Conservation (phyloP, 2,113 vertebrate species). For the Nesogale talazaci region DNA sequence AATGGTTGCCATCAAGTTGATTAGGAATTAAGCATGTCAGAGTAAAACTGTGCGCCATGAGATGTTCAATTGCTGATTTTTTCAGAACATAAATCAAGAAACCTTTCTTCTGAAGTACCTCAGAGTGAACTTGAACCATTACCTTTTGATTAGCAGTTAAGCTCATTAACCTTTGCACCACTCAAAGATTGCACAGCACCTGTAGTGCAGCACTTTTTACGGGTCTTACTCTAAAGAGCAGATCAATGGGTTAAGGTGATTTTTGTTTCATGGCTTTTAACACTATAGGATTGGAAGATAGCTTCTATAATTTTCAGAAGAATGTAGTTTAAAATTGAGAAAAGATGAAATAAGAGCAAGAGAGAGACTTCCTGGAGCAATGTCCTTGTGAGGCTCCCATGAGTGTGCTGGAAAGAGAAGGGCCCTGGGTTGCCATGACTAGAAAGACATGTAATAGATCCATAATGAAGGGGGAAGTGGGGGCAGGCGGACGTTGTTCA, state of each 20-base stretch:
- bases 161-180: neutral
- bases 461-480: neutral
- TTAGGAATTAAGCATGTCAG: neutral
- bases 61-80: neutral
- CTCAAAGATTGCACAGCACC: neutral
- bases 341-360: neutral
- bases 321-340: neutral
- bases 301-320: neutral
- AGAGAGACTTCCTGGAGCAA: neutral
- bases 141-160: neutral
- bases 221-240: neutral
- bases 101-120: neutral
- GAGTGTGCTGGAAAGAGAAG: rapidly evolving
- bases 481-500: too few species aligned
- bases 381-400: neutral
- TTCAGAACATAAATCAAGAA: neutral
- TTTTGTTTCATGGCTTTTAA: neutral
- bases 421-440: neutral
- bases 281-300: neutral
- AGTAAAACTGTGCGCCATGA: neutral
- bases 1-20: neutral
- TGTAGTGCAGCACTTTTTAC: neutral
- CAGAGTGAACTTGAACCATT: neutral
- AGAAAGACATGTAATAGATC: neutral
- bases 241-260: neutral